Evolutionary conservation across 2,113 vertebrate genomes (phyloP).

Genomic region (Tragelaphus strepsiceros): DNA sequence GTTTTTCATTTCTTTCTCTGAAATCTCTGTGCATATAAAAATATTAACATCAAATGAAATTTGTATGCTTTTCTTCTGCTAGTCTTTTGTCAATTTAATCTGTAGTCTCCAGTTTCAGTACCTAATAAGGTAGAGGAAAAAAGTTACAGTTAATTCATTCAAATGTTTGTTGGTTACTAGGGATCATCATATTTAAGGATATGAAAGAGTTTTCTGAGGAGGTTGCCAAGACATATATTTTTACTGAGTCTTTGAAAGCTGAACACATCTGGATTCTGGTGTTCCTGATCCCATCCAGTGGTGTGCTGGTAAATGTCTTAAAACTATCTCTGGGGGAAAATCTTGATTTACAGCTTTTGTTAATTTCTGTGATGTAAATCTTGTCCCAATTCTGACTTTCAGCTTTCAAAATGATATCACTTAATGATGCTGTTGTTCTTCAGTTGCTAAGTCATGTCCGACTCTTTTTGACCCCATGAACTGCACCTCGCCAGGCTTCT

Average conservation of each 20-base stretch:
- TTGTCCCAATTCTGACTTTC: background rate
- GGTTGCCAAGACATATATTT: background rate
- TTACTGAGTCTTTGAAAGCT: conserved; percentile 16
- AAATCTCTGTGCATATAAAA: background rate
- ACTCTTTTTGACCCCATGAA: background rate
- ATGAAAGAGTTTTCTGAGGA: background rate
- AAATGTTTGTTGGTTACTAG: background rate
- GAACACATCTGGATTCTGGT: background rate
- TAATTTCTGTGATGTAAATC: conserved; percentile 23
- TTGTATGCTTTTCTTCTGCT: background rate
- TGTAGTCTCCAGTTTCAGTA: background rate
- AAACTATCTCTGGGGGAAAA: background rate
- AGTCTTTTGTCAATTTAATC: conserved; percentile 26
- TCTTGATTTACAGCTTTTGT: background rate
- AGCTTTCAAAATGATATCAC: background rate
- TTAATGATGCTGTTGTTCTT: background rate
- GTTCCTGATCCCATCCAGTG: background rate
- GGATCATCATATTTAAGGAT: background rate
- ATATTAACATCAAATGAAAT: conserved; percentile 3
- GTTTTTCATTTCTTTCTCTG: background rate
- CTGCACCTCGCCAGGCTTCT: background rate
- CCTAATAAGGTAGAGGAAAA: background rate
- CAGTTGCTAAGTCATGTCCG: background rate
- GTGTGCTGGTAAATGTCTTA: background rate
- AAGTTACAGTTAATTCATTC: background rate